phyloP scores from a whole-genome alignment of 2,888 invertebrate species.

The Nemotelus nigrinus region DNA sequence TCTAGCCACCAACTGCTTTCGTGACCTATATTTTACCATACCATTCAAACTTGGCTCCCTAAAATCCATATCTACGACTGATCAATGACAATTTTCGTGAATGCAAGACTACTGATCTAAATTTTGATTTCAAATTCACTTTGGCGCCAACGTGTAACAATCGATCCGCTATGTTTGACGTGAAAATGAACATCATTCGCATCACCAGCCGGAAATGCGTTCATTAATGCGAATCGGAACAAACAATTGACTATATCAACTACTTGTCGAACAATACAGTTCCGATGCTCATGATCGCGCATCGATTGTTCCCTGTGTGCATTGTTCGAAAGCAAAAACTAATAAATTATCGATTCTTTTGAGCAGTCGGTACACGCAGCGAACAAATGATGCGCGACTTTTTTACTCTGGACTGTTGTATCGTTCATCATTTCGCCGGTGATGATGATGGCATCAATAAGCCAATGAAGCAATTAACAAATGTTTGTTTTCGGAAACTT shows the following conservation, averaged over 20 bases:
- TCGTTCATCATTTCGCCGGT: background rate
- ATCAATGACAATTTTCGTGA: background rate
- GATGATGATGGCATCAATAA: background rate
- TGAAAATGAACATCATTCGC: background rate
- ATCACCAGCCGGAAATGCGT: constrained; percentile 17
- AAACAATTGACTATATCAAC: background rate
- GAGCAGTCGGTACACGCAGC: background rate
- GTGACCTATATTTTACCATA: too few species aligned
- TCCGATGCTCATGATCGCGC: constrained; percentile 27
- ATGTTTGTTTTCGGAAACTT: constrained; percentile 43
- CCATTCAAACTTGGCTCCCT: too few species aligned
- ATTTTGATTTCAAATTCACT: background rate
- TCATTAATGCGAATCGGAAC: constrained; percentile 26
- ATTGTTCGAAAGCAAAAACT: constrained; percentile 7
- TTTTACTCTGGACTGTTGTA: background rate
- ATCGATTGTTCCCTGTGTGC: constrained; percentile 9
- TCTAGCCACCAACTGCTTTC: too few species aligned
- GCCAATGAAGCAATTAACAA: constrained; percentile 44
- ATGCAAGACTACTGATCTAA: background rate
- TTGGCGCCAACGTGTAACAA: background rate
- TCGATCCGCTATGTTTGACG: background rate
- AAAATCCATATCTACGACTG: too few species aligned
- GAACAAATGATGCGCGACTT: constrained; percentile 43
- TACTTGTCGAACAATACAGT: background rate
- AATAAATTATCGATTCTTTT: constrained; percentile 20